Evolutionary conservation across 1,140 invertebrate genomes (phyloP).

Genomic region (Macrotrachela quadricornifera): DNA sequence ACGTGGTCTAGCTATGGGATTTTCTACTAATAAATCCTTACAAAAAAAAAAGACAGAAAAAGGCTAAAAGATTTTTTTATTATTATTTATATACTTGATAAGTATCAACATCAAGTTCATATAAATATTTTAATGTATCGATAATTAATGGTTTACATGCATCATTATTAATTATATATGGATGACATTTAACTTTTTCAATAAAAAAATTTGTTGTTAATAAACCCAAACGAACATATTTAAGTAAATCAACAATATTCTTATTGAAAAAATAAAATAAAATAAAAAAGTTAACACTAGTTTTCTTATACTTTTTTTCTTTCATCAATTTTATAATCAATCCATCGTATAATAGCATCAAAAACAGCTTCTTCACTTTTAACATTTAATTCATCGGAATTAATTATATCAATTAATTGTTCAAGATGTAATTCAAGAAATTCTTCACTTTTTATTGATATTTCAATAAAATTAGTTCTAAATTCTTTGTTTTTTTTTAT

Average conservation of each 20-base stretch:
- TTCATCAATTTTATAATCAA: conserved; percentile 21
- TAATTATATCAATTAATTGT: conserved; percentile 23
- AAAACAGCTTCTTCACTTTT: conserved; percentile 34
- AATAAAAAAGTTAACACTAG: neutral
- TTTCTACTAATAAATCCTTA: neutral
- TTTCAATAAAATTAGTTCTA: neutral
- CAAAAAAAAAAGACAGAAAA: neutral
- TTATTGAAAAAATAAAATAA: neutral
- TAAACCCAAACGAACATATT: conserved; percentile 1
- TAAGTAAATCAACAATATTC: conserved; percentile 1
- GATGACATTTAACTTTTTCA: conserved; percentile 31
- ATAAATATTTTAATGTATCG: conserved; percentile 47
- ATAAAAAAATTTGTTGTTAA: conserved; percentile 3
- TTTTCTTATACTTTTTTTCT: conserved; percentile 18
- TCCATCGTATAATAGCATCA: conserved; percentile 30
- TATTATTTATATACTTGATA: no score
- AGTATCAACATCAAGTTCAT: conserved; percentile 36
- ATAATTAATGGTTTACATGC: conserved; percentile 47
- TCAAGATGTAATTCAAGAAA: conserved; percentile 1
- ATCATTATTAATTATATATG: conserved; percentile 40
- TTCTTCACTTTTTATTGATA: conserved; percentile 45
- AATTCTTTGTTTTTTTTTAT: neutral
- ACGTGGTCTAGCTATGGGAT: conserved; percentile 27
- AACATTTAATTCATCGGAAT: conserved; percentile 30
- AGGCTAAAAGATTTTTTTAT: no score